A percentile compares a stretch with the other conserved stretches of the same genome.
Conservation (phyloP, 2,797 vertebrate genomes). For the Pantherophis alleghaniensis region DNA sequence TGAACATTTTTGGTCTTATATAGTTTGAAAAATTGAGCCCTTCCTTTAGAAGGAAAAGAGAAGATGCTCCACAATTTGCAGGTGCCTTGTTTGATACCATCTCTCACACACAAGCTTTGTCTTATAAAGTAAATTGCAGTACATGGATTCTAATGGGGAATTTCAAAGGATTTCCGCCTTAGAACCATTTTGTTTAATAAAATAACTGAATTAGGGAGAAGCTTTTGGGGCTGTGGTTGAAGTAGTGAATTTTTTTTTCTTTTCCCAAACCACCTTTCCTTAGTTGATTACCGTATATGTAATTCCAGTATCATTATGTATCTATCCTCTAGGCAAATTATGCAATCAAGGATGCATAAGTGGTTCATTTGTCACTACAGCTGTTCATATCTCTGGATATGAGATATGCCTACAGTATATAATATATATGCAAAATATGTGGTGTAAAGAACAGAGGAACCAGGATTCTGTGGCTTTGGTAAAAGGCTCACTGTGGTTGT, state of each 20-base stretch:
- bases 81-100: constrained; percentile 32
- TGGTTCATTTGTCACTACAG: constrained; percentile 63
- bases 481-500: constrained; percentile 40
- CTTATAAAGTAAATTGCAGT: constrained; percentile 61
- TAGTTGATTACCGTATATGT: constrained; percentile 57
- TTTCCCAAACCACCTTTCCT: constrained; percentile 66
- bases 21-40: neutral
- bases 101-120: constrained; percentile 52
- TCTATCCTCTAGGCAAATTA: constrained; percentile 68
- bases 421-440: constrained; percentile 43
- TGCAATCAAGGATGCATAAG: constrained; percentile 64
- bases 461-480: neutral
- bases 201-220: constrained; percentile 69
- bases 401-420: constrained; percentile 50
- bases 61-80: constrained; percentile 14
- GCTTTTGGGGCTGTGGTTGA: constrained; percentile 65
- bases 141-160: constrained; percentile 56
- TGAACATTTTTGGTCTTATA: neutral
- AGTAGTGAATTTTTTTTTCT: constrained; percentile 47
- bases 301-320: constrained; percentile 67
- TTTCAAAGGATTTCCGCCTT: constrained; percentile 65
- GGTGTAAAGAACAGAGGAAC: constrained; percentile 42
- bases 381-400: constrained; percentile 58
- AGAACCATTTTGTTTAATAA: constrained; percentile 70
- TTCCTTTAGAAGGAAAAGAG: neutral